Evolutionary conservation across 2,797 vertebrate genomes (phyloP), one percentile per base, ranked within the genome.

Genomic region (Tadarida brasiliensis): DNA sequence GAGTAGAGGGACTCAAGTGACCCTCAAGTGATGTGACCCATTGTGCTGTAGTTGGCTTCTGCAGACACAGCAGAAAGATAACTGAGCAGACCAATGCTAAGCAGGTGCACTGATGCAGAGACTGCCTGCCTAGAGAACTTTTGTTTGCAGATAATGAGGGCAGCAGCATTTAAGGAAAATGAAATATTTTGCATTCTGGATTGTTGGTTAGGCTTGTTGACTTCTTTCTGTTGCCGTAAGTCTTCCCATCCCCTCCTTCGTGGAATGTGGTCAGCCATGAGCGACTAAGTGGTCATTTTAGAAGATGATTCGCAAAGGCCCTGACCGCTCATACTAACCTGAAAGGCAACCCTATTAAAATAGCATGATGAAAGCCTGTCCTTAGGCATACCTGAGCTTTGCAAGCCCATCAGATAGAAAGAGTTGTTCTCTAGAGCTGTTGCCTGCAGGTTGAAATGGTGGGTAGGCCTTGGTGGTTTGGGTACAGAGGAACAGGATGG

Each of bases 91-190:
- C 94, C 94, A 96, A 92, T 97, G 87, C 97, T 91, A 96, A 98
- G 98, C 98, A 98, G 98, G 98, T 98, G 98, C 98, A 96, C 94
- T 95, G 97, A 97, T 97, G 98, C 98, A 97, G 97, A 98, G 98
- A 97, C 97, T 77, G 97, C 97, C 96, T 57, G 96, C 97, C 89
- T 82, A 20, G 92, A 95, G 95, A 96, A 98, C 97, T 96, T 98
- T 97, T 98, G 97, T 98, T 97, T 80, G 11, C 77, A 71, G 95
- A 98, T 95, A 97, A 98, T 94, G 97, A 95, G 95, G 91, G n/a
- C 35, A 15, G 97, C 65, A 95, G 68, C 95, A 3, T 96, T 98
- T 65, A 61, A 94, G 87, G 70, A 97, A 97, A 97, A 96, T 2
- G 63, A 91, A 97, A 97, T 96, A 59, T 96, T 98, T 98, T 97